These are phyloP conservation scores for Sternotherus odoratus DNA, from an alignment of 2,797 vertebrate species.

Conservation along the genomic window DNA sequence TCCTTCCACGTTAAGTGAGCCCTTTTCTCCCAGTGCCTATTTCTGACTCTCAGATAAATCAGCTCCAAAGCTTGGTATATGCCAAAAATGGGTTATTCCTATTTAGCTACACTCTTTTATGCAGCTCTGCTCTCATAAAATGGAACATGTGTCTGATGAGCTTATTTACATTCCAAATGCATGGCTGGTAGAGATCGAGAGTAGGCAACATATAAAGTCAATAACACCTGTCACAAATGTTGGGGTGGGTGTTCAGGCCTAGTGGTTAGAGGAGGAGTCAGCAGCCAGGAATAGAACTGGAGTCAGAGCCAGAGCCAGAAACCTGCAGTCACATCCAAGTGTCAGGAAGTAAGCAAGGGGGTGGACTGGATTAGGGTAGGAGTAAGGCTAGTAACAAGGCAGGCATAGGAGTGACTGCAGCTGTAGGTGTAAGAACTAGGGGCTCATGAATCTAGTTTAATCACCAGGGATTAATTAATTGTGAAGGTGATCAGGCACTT, in stretches of 20 bases:
- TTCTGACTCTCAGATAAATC: constrained; percentile 73
- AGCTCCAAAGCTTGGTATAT: constrained; percentile 61
- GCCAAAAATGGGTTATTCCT: constrained; percentile 68
- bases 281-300: not conserved
- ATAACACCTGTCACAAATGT: not conserved
- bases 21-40: constrained; percentile 57
- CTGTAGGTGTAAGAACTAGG: too few relatives aligned
- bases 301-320: not conserved
- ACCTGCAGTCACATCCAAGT: not conserved
- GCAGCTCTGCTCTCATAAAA: constrained; percentile 58
- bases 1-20: constrained; percentile 13
- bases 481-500: too few relatives aligned
- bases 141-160: constrained; percentile 68
- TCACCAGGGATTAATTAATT: too few relatives aligned
- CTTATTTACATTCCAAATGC: constrained; percentile 68
- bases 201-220: constrained; percentile 25
- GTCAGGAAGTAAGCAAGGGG: not conserved
- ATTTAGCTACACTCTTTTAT: constrained; percentile 67
- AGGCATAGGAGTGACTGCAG: not conserved
- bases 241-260: not conserved
- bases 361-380: not conserved
- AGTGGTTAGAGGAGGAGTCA: not conserved
- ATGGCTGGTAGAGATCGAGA: constrained; percentile 56
- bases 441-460: too few relatives aligned
- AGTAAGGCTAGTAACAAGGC: not conserved